Evolutionary conservation across 2,113 vertebrate species (phyloP), one percentile per base, ranked within the genome.

Genomic region (Pelodiscus sinensis): DNA sequence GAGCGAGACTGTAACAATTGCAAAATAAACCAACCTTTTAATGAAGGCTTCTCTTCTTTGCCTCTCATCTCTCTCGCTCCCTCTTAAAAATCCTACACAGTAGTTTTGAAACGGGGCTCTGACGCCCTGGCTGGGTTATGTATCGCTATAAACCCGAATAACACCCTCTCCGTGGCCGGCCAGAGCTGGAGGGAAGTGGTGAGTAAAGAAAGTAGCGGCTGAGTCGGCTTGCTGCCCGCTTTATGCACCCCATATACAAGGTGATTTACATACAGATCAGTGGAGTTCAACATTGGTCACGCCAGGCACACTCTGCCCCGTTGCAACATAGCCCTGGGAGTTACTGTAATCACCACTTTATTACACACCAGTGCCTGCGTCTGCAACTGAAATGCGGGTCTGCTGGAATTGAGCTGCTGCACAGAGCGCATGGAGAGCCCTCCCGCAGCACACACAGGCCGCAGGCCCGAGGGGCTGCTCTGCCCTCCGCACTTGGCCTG

Each of bases 1-100:
- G 65, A 68, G 15, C 31, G 3, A n/a, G 16, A 35, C 2, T 18
- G 65, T 44, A 3, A 35, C 57, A 25, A 2, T 4, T 35, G 56
- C 18, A 82, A 92, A 94, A 89, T 73, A 94, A 91, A 96, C 98
- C 13, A 95, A 98, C 98, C 98, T 98, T 97, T 98, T 65, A 98
- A 94, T 6, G 98, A 97, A 57, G 98, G 97, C 86, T 97, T 98
- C 84, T 98, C 92, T 84, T 97, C 90, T 58, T 97, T 97, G 78
- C 97, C 97, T 95, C 97, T 98, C 98, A 97, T 98, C 87, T 97
- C 95, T 90, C 91, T 97, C 95, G 96, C 96, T 89, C 84, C 85
- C 57, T 9, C 85, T 89, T 13, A 84, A 82, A 71, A 85, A 8
- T 73, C 54, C 83, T 15, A 65, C 13, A 81, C 55, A 58, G 86